Evolutionary conservation across 2,113 vertebrate genomes (phyloP).

Genomic region (Alexandromys fortis): DNA sequence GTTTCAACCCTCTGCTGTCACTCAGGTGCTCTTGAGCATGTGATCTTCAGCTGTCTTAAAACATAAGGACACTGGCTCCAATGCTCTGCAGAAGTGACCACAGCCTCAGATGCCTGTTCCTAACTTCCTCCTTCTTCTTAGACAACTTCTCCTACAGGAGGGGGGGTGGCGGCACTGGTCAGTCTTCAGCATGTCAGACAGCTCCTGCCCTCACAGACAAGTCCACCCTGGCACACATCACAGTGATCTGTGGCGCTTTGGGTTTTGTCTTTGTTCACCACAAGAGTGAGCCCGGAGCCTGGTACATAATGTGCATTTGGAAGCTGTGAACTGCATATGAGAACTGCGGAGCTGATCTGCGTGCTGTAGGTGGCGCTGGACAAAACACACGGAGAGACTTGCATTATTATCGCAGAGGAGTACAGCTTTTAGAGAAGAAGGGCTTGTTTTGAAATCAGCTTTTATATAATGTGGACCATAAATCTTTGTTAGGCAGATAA

Average conservation of each 20-base stretch:
- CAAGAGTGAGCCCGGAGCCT: neutral
- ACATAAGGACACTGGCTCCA: neutral
- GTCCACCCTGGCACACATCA: neutral
- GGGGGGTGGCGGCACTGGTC: neutral
- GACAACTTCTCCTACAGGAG: neutral
- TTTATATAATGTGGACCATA: neutral
- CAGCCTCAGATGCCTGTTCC: neutral
- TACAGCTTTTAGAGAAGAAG: neutral
- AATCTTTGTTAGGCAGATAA: neutral
- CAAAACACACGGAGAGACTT: neutral
- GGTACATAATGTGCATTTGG: neutral
- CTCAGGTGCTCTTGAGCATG: neutral
- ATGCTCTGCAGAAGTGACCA: neutral
- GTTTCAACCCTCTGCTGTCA: neutral
- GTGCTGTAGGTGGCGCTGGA: neutral
- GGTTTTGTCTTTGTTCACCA: slow-evolving; percentile 31
- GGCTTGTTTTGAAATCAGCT: neutral
- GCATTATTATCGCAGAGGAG: neutral
- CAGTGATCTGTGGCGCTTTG: neutral
- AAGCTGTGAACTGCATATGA: neutral
- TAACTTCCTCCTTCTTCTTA: neutral
- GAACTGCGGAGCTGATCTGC: neutral
- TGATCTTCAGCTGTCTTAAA: neutral
- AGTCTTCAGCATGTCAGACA: neutral
- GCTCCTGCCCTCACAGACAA: neutral